Evolutionary conservation across 2,888 invertebrate genomes (phyloP).

Genomic region (Agonopterix alstromeriana): DNA sequence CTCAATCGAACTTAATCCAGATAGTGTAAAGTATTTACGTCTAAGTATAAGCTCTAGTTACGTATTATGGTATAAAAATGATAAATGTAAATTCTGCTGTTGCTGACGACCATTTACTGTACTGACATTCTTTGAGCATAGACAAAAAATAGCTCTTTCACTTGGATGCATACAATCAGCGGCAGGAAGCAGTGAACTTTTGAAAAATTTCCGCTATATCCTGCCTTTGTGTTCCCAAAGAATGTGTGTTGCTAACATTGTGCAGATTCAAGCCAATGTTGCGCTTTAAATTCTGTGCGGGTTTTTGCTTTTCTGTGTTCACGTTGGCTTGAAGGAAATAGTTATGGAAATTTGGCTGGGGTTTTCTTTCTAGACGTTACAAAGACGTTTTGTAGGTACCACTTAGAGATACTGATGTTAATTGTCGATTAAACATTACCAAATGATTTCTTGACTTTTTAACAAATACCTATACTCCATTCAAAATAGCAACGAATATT

Average conservation of each 20-base stretch:
- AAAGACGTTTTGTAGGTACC: too few relatives aligned
- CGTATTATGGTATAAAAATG: neutral
- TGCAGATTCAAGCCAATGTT: too few relatives aligned
- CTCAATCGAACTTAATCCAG: too few relatives aligned
- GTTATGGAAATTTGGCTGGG: conserved; percentile 3
- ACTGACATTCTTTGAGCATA: conserved; percentile 23
- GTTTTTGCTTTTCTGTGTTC: neutral
- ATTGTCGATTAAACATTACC: too few relatives aligned
- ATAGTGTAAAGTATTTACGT: too few relatives aligned
- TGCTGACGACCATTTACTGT: neutral
- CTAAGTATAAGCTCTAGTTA: too few relatives aligned
- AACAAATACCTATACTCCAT: too few relatives aligned
- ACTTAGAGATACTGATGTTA: too few relatives aligned
- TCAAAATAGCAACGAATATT: too few relatives aligned
- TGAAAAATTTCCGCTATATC: conserved; percentile 69
- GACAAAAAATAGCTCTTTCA: conserved; percentile 54
- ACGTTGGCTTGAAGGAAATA: conserved; percentile 1
- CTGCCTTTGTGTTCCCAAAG: conserved; percentile 49
- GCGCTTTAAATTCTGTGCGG: neutral
- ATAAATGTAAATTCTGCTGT: neutral
- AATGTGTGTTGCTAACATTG: conserved; percentile 13
- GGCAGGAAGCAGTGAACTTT: conserved; percentile 62
- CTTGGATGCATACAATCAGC: conserved; percentile 72
- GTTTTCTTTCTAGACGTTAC: conserved; percentile 18
- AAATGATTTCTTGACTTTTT: too few relatives aligned